Percentiles rank a stretch among this genome's conserved stretches.
Evolutionary conservation across 2,797 vertebrate genomes (phyloP).

Genomic region (Sebastes iracundus): DNA sequence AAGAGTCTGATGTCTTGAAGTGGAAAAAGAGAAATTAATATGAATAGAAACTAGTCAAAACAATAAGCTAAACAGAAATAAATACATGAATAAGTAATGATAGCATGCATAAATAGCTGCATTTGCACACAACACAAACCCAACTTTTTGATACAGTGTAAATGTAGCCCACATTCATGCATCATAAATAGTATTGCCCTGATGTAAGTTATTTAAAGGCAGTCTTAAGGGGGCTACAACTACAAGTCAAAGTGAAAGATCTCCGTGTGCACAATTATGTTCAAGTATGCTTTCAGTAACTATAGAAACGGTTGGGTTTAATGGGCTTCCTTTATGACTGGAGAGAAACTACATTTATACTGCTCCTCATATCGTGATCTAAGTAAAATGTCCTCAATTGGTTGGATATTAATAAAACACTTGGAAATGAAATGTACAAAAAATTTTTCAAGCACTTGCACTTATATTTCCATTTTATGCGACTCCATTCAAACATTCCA

Average conservation of each 20-base stretch:
- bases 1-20: background rate
- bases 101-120: conserved; percentile 12
- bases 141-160: background rate
- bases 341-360: background rate
- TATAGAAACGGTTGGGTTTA: background rate
- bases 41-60: conserved; percentile 3
- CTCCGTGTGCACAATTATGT: background rate
- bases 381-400: background rate
- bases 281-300: background rate
- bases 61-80: conserved; percentile 22
- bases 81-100: conserved; percentile 34
- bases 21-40: background rate
- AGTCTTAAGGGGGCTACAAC: background rate
- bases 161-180: background rate
- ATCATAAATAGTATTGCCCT: background rate
- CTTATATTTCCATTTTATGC: too few relatives aligned
- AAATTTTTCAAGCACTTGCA: too few relatives aligned
- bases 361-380: background rate
- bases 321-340: background rate
- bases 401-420: background rate
- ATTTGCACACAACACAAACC: conserved; percentile 9
- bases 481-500: too few relatives aligned
- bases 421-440: too few relatives aligned
- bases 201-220: background rate
- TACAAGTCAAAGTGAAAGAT: background rate